Percentiles rank a stretch among this genome's conserved stretches.
phyloP scores from a whole-genome alignment of 2,888 invertebrate genomes.

The Ptilodon capucinus region DNA sequence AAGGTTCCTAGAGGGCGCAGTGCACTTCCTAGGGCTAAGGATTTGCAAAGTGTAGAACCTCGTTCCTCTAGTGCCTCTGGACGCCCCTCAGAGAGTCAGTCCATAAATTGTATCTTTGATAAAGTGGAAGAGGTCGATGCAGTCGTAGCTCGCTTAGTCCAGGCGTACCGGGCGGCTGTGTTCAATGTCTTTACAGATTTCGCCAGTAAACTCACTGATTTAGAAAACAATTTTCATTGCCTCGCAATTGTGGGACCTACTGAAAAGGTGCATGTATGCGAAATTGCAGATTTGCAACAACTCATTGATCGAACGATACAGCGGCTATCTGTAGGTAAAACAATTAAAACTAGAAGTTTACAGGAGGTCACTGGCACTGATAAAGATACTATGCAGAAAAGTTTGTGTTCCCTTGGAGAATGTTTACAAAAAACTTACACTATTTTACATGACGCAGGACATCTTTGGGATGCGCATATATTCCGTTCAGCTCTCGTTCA shows the following conservation, averaged over 20 bases:
- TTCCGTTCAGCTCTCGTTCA: constrained; percentile 59
- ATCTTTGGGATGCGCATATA: constrained; percentile 67
- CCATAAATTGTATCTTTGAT: constrained; percentile 24
- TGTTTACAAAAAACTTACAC: constrained; percentile 55
- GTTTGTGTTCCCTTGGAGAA: constrained; percentile 52
- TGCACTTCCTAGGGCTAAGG: constrained; percentile 33
- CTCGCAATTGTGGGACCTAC: neutral
- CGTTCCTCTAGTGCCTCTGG: constrained; percentile 31
- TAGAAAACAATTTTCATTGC: constrained; percentile 43
- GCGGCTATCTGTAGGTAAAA: constrained; percentile 30
- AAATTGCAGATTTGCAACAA: constrained; percentile 31
- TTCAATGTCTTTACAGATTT: constrained; percentile 46
- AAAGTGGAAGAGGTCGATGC: constrained; percentile 44
- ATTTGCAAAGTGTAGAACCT: constrained; percentile 17
- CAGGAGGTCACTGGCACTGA: constrained; percentile 37
- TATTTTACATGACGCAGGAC: constrained; percentile 58
- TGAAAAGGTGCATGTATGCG: constrained; percentile 7
- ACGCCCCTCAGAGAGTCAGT: constrained; percentile 11
- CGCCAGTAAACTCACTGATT: constrained; percentile 41
- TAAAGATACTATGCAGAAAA: constrained; percentile 49
- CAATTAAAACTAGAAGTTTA: constrained; percentile 18
- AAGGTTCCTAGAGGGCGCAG: constrained; percentile 33
- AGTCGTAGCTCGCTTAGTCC: constrained; percentile 45
- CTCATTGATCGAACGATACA: constrained; percentile 40
- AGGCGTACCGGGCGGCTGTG: constrained; percentile 53